Evolutionary conservation across 1,140 invertebrate genomes (phyloP).

Genomic region (Eubasilissa regina): DNA sequence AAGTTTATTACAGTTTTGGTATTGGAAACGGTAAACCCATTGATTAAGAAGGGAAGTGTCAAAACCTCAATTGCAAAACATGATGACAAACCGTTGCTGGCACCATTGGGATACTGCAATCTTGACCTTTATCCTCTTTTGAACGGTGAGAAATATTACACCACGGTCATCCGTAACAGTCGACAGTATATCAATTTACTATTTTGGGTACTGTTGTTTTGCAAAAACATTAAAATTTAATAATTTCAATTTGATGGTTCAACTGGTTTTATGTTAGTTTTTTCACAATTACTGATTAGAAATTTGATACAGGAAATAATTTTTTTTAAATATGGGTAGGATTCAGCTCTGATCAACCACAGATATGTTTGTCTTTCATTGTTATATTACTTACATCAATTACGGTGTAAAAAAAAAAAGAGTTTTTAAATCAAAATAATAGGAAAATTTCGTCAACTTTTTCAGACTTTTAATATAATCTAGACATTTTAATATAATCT

Average conservation of each 20-base stretch:
- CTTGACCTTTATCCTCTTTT: constrained; percentile 28
- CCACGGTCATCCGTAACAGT: neutral
- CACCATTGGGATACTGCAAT: constrained; percentile 42
- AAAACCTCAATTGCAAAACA: neutral
- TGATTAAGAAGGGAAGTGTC: constrained; percentile 1
- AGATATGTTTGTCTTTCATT: too few species aligned
- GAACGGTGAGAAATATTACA: constrained; percentile 1
- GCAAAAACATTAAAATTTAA: neutral
- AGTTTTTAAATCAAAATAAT: too few species aligned
- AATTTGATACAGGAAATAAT: neutral
- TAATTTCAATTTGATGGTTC: neutral
- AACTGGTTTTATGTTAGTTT: neutral
- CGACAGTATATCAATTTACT: neutral
- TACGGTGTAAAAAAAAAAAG: too few species aligned
- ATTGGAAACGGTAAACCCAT: constrained; percentile 19
- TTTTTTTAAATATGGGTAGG: neutral
- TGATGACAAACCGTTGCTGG: neutral
- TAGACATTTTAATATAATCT: too few species aligned
- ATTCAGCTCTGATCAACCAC: too few species aligned
- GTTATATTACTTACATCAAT: too few species aligned
- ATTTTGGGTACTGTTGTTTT: neutral
- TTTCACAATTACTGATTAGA: neutral
- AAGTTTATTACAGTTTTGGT: constrained; percentile 6
- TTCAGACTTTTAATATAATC: too few species aligned
- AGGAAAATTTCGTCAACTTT: too few species aligned